Evolutionary conservation across 2,888 invertebrate genomes (phyloP), one percentile per base, ranked within the genome.

Genomic region (Zygaena filipendulae): DNA sequence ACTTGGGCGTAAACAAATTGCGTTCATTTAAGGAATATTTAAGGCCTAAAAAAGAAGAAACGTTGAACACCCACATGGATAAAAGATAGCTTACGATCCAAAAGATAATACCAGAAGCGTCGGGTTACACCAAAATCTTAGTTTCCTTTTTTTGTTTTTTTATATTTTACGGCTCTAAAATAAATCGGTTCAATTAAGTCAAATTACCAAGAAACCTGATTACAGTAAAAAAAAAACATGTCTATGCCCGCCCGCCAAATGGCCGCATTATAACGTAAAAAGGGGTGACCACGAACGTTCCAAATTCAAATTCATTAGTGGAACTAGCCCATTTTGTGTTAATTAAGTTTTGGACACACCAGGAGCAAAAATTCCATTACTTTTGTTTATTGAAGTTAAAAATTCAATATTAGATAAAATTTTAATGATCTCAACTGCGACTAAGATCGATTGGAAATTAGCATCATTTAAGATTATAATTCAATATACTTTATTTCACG

Each of bases 251-350:
- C 32, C 29, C 19, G 35, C 42, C n/a, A n/a, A n/a, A n/a, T n/a
- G n/a, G n/a, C n/a, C n/a, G n/a, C n/a, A n/a, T 50, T 45, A 46
- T 42, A 44, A 47, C 40, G 39, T 35, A 43, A 48, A 43, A 34
- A 37, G 21, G n/a, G n/a, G n/a, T n/a, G n/a, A n/a, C n/a, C n/a
- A n/a, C n/a, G n/a, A n/a, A n/a, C n/a, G 34, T 37, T 42, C 30
- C 26, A 41, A 43, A 39, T 50, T 56, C 42, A 35, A 54, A 59
- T 59, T 59, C 43, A 51, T 53, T 60, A 59, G 54, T 55, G 51
- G 51, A 52, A 47, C 47, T 39, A 43, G 39, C 38, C 39, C 45
- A 40, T 49, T 41, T 45, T 49, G 45, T 55, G 57, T 56, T 44
- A 35, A 51, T 39, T 33, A 47, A 32, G 47, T 9, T 24, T 9